phyloP scores from a whole-genome alignment of 2,888 invertebrate genomes.

The Melanostoma mellinum region DNA sequence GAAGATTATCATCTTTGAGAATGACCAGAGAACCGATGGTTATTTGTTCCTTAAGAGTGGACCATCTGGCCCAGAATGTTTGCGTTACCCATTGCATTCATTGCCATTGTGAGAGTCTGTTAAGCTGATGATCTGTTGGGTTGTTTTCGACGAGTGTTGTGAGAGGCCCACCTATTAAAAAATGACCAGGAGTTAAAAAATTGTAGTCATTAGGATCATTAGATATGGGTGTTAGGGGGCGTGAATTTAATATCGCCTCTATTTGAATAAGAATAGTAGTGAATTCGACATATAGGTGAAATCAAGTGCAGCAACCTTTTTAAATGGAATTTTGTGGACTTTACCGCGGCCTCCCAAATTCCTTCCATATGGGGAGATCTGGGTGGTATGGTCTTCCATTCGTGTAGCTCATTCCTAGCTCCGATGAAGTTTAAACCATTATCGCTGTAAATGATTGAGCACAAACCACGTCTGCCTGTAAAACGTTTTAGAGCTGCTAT shows the following conservation, averaged over 20 bases:
- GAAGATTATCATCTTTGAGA: conserved; percentile 10
- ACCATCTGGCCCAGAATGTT: conserved; percentile 16
- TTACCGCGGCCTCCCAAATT: conserved; percentile 54
- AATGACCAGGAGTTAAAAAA: conserved; percentile 26
- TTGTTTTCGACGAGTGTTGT: conserved; percentile 5
- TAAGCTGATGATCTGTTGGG: conserved; percentile 9
- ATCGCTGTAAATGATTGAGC: conserved; percentile 55
- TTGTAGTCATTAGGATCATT: conserved; percentile 22
- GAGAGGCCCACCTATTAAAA: conserved; percentile 20
- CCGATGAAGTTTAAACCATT: conserved; percentile 69
- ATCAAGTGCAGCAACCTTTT: conserved; percentile 15
- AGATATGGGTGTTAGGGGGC: conserved; percentile 16
- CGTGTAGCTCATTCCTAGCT: conserved; percentile 42
- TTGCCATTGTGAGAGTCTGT: conserved; percentile 2
- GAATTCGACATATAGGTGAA: conserved; percentile 11
- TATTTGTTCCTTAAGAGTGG: background rate
- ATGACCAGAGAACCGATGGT: background rate
- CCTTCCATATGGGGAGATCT: conserved; percentile 56
- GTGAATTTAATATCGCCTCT: conserved; percentile 9
- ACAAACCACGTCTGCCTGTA: conserved; percentile 46
- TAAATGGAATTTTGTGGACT: conserved; percentile 47
- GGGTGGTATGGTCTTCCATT: conserved; percentile 55
- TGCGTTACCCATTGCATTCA: conserved; percentile 20
- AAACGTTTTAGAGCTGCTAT: conserved; percentile 43
- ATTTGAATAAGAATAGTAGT: conserved; percentile 8